phyloP scores from a whole-genome alignment of 2,113 vertebrate genomes.

The Phainopepla nitens region DNA sequence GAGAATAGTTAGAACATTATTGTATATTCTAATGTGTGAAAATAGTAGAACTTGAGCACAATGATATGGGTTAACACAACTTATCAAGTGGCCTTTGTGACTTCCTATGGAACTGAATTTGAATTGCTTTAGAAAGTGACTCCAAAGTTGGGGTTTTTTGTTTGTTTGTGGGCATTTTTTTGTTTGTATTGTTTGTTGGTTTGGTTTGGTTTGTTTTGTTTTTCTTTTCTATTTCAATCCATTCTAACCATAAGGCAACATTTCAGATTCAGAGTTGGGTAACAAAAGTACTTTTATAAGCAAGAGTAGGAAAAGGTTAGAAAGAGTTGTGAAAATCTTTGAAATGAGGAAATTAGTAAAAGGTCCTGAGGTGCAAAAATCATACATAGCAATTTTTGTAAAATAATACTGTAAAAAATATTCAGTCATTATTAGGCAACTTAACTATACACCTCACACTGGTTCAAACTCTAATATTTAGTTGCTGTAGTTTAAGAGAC shows the following conservation, averaged over 20 bases:
- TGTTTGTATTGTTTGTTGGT: background rate
- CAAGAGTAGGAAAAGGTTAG: background rate
- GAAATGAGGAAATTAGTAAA: background rate
- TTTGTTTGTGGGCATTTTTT: background rate
- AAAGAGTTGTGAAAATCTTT: background rate
- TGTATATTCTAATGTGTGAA: background rate
- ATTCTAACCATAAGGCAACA: background rate
- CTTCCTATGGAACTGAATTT: background rate
- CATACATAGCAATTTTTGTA: background rate
- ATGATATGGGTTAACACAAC: background rate
- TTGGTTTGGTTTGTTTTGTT: background rate
- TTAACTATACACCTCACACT: background rate
- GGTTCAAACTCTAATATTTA: background rate
- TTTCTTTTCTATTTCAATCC: background rate
- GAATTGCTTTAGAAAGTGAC: background rate
- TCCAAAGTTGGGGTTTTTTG: background rate
- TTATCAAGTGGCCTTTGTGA: background rate
- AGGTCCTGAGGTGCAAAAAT: background rate
- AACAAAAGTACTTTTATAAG: accelerated
- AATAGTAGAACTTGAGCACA: background rate
- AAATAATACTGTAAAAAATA: background rate
- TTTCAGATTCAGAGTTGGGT: background rate
- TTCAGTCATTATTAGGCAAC: background rate
- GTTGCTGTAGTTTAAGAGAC: background rate
- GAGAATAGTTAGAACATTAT: background rate